Evolutionary conservation across 2,113 vertebrate species (phyloP).

Genomic region (Salvelinus fontinalis): DNA sequence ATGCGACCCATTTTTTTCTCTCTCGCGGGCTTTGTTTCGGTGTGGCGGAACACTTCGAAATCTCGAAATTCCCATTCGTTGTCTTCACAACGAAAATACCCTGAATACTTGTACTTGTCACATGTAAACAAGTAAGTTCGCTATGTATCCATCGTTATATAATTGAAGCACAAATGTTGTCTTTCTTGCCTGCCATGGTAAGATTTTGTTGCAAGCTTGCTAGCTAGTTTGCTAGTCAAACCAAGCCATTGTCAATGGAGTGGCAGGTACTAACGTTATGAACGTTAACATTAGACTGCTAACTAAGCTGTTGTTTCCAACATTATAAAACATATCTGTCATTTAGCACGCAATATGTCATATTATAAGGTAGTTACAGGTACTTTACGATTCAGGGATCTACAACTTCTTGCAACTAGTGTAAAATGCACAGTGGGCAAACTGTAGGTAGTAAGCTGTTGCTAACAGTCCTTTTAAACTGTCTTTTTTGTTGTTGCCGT

Average conservation of each 20-base stretch:
- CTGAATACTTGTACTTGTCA: neutral
- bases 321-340: too few species aligned
- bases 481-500: too few species aligned
- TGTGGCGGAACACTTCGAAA: slow-evolving; percentile 71
- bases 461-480: slow-evolving; percentile 4
- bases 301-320: too few species aligned
- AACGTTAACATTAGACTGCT: too few species aligned
- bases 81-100: slow-evolving; percentile 2
- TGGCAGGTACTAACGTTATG: too few species aligned
- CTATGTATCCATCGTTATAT: neutral
- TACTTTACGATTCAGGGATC: too few species aligned
- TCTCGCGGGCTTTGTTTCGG: slow-evolving; percentile 77
- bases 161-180: neutral
- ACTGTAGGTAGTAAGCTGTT: slow-evolving; percentile 8
- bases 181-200: neutral
- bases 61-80: slow-evolving; percentile 34
- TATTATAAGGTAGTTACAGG: too few species aligned
- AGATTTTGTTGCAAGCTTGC: neutral
- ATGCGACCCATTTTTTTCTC: neutral
- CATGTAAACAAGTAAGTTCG: slow-evolving; percentile 18
- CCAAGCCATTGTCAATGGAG: too few species aligned
- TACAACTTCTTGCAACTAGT: too few species aligned
- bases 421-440: neutral
- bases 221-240: too few species aligned
- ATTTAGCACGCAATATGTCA: neutral